These are phyloP conservation scores for Megaceryle maxima DNA, from an alignment of 2,113 vertebrate genomes.

Conservation along the genomic window DNA sequence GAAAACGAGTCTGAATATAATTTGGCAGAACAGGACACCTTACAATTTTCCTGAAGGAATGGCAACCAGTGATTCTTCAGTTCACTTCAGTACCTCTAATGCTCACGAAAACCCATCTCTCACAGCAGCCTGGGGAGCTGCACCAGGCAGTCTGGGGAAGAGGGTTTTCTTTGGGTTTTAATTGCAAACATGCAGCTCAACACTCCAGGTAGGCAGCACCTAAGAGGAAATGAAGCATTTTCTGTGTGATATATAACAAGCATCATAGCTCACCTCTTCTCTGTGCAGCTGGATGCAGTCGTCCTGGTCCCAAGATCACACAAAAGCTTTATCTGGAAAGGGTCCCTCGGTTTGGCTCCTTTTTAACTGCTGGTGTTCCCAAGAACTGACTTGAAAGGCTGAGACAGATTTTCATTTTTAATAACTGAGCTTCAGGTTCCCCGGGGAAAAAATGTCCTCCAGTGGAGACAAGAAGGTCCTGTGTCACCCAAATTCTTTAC, in stretches of 20 bases:
- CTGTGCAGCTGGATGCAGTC: neutral
- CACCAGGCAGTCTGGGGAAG: neutral
- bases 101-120: neutral
- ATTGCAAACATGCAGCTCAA: neutral
- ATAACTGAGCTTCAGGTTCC: constrained; percentile 67
- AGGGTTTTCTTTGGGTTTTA: neutral
- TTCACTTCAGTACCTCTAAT: neutral
- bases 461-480: constrained; percentile 64
- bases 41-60: neutral
- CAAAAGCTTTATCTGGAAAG: constrained; percentile 3
- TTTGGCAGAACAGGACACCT: neutral
- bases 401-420: constrained; percentile 72
- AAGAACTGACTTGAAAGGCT: constrained; percentile 54
- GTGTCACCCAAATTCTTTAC: constrained; percentile 72
- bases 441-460: constrained; percentile 45
- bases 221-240: neutral
- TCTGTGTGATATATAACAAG: neutral
- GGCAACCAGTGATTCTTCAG: neutral
- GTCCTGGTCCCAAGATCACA: neutral
- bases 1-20: neutral
- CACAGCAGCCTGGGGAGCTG: neutral
- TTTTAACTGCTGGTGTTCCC: constrained; percentile 48
- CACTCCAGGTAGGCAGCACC: neutral
- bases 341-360: neutral
- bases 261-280: constrained; percentile 44